phyloP scores from a whole-genome alignment of 2,888 invertebrate species.

The Amphipoea oculea region DNA sequence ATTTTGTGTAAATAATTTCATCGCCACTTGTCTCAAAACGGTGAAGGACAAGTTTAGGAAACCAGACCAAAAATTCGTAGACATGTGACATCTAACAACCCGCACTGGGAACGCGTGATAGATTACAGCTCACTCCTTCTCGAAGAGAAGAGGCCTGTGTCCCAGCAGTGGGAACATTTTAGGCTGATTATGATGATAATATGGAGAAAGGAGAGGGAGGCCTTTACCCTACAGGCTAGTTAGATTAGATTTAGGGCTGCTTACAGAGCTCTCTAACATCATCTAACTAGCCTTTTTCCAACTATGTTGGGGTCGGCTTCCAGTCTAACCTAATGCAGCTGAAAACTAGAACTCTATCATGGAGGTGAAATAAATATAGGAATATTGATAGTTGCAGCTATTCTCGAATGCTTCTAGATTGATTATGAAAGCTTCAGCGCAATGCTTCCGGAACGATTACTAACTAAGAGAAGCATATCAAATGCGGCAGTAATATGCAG shows the following conservation, averaged over 20 bases:
- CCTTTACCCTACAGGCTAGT: not conserved
- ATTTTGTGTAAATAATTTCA: no score
- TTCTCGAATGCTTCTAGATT: not conserved
- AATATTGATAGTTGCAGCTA: not conserved
- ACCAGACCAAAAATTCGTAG: no score
- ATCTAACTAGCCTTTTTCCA: not conserved
- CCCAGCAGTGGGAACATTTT: no score
- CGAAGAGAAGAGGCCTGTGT: no score
- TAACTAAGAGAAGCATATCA: constrained; percentile 17
- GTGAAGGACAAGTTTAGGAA: no score
- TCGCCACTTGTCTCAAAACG: no score
- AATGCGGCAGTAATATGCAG: constrained; percentile 38
- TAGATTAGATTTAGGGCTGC: not conserved
- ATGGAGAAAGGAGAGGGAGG: not conserved
- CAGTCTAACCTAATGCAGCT: not conserved
- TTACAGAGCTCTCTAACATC: not conserved
- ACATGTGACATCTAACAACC: no score
- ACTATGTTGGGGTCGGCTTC: not conserved
- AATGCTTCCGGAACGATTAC: not conserved
- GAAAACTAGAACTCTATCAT: not conserved
- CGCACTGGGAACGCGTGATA: no score
- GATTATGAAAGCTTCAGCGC: not conserved
- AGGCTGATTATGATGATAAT: not conserved
- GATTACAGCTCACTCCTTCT: no score
- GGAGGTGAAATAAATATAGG: no score